These are phyloP conservation scores for Euleptes europaea DNA, from an alignment of 2,113 vertebrate genomes.

Conservation along the genomic window DNA sequence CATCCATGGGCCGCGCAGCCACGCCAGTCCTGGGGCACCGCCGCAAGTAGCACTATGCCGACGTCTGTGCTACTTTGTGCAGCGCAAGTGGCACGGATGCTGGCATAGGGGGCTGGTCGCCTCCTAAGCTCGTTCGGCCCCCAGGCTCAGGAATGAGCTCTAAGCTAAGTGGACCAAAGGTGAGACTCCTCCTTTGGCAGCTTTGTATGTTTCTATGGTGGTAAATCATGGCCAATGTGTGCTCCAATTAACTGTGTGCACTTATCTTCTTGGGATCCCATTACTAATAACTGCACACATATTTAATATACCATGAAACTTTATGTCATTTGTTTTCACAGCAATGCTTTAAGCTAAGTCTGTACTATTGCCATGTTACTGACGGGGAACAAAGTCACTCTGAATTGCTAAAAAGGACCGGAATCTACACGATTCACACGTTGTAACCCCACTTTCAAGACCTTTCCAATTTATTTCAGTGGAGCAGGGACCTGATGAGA, in stretches of 20 bases:
- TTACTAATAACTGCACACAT: background rate
- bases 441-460: background rate
- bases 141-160: no score
- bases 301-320: background rate
- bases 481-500: background rate
- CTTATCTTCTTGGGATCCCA: background rate
- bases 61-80: no score
- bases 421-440: background rate
- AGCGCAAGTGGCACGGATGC: no score
- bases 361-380: background rate
- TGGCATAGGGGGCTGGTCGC: no score
- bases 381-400: no score
- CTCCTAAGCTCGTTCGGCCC: no score
- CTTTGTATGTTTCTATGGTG: no score
- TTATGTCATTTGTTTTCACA: background rate
- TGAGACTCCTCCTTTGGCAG: no score
- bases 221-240: background rate
- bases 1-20: no score
- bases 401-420: background rate
- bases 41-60: no score
- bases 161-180: no score
- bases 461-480: background rate
- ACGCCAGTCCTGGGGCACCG: no score
- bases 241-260: background rate
- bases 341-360: background rate